Evolutionary conservation across 2,888 invertebrate genomes (phyloP), one percentile per base, ranked within the genome.

Genomic region (Phaedon cochleariae): DNA sequence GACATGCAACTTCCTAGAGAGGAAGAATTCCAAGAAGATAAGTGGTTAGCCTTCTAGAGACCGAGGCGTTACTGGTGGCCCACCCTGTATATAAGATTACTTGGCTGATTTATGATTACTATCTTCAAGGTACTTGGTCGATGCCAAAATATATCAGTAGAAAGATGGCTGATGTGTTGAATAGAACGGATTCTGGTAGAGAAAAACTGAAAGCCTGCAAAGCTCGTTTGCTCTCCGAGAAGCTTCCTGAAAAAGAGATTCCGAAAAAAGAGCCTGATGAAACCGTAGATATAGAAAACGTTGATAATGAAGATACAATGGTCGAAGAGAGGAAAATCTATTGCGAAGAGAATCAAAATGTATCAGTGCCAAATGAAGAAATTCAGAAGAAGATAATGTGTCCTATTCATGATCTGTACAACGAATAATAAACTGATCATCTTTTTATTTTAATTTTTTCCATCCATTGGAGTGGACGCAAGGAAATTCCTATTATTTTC

Each of bases 361-460:
- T 9, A 34, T 12, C 55, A 37, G 34, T n/a, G n/a, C n/a, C n/a
- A n/a, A n/a, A 17, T 7, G 55, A 18, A n/a, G 18, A 34, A 55
- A 6, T 17, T 15, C 17, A 37, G 37, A 55, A 55, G 37, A 54
- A 26, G n/a, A 26, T n/a, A n/a, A 15, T 26, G 10, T 55, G 55
- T 55, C 55, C 55, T 20, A 55, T 55, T n/a, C 55, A 55, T 20
- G 55, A 31, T 12, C 55, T 55, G 2, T 55, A 55, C 12, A 17
- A 55, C 7, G 55, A 34, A 34, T 34, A 26, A 26, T 26, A 5
- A 26, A 26, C 26, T 26, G 3, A 26, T 3, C 26, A 5, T 5
- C 26, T 5, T 26, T 5, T 26, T 3, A 26, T 26, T 3, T 26
- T 7, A 26, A 26, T 26, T 26, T 3, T 5, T 26, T n/a, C n/a